Conservation (phyloP, 2,888 invertebrate species). For the Clivina fossor region DNA sequence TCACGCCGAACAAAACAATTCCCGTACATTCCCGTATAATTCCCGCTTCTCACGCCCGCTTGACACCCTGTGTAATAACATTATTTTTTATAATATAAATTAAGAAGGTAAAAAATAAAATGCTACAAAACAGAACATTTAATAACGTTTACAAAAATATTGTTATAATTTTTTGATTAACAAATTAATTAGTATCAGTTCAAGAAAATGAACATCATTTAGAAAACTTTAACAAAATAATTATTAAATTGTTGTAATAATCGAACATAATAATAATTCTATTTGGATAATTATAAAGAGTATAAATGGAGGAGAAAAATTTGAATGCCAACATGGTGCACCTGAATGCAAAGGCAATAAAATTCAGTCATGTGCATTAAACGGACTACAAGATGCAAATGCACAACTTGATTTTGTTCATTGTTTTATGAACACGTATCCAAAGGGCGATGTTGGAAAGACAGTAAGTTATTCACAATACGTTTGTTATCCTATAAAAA, state of each 20-base stretch:
- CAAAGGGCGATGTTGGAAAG: constrained; percentile 36
- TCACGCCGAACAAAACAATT: no score
- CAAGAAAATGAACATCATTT: no score
- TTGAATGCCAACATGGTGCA: constrained; percentile 66
- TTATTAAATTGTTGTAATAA: no score
- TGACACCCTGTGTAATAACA: no score
- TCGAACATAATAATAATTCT: no score
- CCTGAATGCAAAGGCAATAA: constrained; percentile 64
- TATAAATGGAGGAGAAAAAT: constrained; percentile 50
- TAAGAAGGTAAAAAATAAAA: neutral
- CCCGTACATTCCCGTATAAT: no score
- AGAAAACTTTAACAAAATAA: no score
- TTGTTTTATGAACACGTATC: constrained; percentile 49
- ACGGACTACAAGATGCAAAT: constrained; percentile 49
- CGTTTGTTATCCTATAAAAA: neutral
- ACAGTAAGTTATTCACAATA: constrained; percentile 22
- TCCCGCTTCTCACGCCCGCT: no score
- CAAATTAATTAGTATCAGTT: no score
- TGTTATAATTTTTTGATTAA: no score
- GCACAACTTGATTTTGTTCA: constrained; percentile 48
- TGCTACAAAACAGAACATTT: neutral
- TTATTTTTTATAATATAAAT: no score
- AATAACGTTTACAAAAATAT: no score
- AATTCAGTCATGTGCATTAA: constrained; percentile 63
- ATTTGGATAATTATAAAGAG: constrained; percentile 46